Evolutionary conservation across 2,797 vertebrate genomes (phyloP).

Genomic region (Pseudochirops cupreus): DNA sequence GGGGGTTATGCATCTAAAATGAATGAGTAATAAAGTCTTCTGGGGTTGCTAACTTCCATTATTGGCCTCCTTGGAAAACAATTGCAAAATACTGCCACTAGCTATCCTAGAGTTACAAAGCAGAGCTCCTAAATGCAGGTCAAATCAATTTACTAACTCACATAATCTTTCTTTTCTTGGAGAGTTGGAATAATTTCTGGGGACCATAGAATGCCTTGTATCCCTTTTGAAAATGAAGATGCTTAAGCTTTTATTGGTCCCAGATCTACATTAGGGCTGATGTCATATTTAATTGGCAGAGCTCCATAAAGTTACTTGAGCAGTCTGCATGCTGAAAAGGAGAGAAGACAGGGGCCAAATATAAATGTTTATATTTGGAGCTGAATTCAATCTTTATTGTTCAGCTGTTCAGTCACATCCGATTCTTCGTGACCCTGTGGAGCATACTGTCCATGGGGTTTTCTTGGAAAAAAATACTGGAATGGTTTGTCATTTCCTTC

Average conservation of each 20-base stretch:
- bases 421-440: background rate
- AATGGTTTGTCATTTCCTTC: background rate
- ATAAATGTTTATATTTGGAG: background rate
- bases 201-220: background rate
- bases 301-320: background rate
- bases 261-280: background rate
- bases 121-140: background rate
- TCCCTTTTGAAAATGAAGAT: background rate
- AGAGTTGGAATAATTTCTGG: background rate
- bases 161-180: background rate
- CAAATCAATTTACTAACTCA: background rate
- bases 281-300: slow-evolving; percentile 1
- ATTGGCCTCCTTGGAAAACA: slow-evolving; percentile 2
- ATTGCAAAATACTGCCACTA: background rate
- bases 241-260: background rate
- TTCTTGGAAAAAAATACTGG: background rate
- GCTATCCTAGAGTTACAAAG: background rate
- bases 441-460: background rate
- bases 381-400: background rate
- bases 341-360: background rate
- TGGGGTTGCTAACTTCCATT: background rate
- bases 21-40: background rate
- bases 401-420: background rate
- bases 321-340: background rate
- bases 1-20: background rate